These are phyloP conservation scores for Chaetura pelagica DNA, from an alignment of 2,113 vertebrate genomes.

Conservation along the genomic window DNA sequence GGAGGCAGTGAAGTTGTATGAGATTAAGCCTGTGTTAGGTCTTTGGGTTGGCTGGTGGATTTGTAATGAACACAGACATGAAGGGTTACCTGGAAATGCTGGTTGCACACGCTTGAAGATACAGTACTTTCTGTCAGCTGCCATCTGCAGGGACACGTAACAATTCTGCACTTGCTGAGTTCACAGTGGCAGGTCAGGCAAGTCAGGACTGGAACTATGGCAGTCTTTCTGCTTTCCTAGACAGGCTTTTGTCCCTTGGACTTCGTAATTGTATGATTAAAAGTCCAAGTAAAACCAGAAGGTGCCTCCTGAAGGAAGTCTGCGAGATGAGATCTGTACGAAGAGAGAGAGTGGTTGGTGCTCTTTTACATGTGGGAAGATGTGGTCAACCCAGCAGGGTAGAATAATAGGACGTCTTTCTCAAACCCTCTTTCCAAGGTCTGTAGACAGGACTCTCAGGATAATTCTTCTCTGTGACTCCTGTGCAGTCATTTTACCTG, in stretches of 20 bases:
- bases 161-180: neutral
- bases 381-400: neutral
- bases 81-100: neutral
- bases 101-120: neutral
- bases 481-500: neutral
- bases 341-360: neutral
- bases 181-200: neutral
- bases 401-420: neutral
- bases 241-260: neutral
- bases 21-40: neutral
- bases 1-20: neutral
- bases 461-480: neutral
- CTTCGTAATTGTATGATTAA: neutral
- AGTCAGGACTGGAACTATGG: neutral
- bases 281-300: neutral
- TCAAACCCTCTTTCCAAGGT: neutral
- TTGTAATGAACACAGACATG: neutral
- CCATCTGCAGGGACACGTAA: neutral
- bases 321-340: neutral
- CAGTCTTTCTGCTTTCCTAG: neutral
- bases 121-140: neutral
- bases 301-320: neutral
- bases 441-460: neutral
- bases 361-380: neutral
- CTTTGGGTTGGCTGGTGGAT: neutral